phyloP scores from a whole-genome alignment of 2,797 vertebrate genomes.

The Chelidonichthys spinosus region DNA sequence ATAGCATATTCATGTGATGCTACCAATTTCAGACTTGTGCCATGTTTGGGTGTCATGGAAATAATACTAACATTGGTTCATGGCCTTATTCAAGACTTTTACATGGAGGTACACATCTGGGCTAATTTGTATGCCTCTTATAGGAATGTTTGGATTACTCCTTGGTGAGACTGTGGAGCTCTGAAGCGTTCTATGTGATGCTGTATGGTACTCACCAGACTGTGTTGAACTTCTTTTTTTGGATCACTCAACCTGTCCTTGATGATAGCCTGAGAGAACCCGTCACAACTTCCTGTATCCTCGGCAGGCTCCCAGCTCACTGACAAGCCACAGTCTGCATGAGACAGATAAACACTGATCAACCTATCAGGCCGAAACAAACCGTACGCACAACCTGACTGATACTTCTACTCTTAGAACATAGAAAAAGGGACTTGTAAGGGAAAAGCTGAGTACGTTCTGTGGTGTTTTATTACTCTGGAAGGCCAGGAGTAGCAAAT shows the following conservation, averaged over 20 bases:
- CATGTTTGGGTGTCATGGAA: not conserved
- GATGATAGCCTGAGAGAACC: constrained; percentile 34
- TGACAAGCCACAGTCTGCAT: constrained; percentile 71
- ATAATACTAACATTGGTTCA: not conserved
- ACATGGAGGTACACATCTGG: not conserved
- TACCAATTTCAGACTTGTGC: not conserved
- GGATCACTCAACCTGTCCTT: constrained; percentile 45
- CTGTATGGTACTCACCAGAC: constrained; percentile 41
- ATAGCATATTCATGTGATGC: not conserved
- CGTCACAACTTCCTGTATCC: constrained; percentile 24
- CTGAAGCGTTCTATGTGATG: not conserved
- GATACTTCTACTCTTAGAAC: not conserved
- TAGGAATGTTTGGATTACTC: not conserved
- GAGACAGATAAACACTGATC: constrained; percentile 21
- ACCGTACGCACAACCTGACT: not conserved
- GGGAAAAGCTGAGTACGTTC: not conserved
- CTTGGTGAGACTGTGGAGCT: not conserved
- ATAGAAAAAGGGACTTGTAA: not conserved
- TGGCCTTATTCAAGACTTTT: not conserved
- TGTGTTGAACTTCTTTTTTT: constrained; percentile 38
- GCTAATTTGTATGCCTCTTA: not conserved
- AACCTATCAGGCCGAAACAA: not conserved
- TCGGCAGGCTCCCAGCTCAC: constrained; percentile 57
- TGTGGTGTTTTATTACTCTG: constrained; percentile 8
- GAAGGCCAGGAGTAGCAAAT: constrained; percentile 7